Evolutionary conservation across 2,113 vertebrate genomes (phyloP).

Genomic region (Phalacrocorax aristotelis): DNA sequence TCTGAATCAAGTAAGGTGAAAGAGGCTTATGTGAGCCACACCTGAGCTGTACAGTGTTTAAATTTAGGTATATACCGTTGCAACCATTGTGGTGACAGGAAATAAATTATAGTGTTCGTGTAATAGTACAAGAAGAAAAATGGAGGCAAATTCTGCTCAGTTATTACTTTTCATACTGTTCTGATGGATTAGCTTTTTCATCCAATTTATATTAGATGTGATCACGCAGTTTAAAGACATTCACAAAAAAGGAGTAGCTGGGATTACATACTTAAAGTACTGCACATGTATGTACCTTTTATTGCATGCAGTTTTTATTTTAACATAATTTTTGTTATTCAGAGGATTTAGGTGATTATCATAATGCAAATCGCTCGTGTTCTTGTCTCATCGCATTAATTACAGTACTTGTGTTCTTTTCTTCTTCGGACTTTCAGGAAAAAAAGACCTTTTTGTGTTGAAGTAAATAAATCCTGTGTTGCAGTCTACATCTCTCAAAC

Average conservation of each 20-base stretch:
- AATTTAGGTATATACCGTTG: fast-evolving
- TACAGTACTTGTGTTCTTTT: constrained; percentile 19
- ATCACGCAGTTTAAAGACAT: background rate
- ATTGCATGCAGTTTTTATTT: background rate
- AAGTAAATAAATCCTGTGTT: background rate
- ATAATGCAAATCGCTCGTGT: background rate
- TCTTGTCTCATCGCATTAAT: background rate
- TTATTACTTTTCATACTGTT: background rate
- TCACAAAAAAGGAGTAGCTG: background rate
- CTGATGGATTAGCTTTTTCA: background rate
- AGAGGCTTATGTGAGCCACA: background rate
- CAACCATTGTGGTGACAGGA: fast-evolving
- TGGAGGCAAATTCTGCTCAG: background rate
- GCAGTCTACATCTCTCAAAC: background rate
- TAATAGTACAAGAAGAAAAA: background rate
- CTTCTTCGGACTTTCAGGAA: background rate
- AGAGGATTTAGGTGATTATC: background rate
- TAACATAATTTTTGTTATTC: background rate
- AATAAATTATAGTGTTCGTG: background rate
- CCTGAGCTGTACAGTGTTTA: background rate
- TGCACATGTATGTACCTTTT: fast-evolving
- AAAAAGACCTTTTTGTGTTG: background rate
- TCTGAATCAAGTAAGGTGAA: background rate
- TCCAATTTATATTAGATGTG: background rate
- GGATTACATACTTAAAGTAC: background rate